Conservation (phyloP, 2,797 vertebrate species). For the Brachyrhaphis roseni region DNA sequence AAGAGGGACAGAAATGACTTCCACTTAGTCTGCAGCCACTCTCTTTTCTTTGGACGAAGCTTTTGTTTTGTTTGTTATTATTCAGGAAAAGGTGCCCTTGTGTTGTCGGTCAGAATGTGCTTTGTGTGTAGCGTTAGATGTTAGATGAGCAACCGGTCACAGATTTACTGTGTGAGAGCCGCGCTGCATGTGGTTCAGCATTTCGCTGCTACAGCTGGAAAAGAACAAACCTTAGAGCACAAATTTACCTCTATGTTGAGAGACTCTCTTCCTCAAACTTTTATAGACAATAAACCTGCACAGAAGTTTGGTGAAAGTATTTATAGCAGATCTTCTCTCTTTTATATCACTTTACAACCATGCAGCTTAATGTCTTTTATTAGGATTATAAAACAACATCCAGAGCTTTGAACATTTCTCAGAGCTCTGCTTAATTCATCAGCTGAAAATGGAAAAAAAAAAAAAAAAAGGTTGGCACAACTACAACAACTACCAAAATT, state of each 20-base stretch:
- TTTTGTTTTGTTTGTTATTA: neutral
- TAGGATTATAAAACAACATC: neutral
- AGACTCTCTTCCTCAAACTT: neutral
- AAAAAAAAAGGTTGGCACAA: no score
- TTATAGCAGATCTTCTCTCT: neutral
- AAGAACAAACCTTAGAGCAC: neutral
- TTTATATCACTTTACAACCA: neutral
- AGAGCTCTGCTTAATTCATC: neutral
- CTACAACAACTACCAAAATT: no score
- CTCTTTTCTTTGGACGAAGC: neutral
- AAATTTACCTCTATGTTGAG: neutral
- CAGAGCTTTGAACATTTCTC: neutral
- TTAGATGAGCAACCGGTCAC: neutral
- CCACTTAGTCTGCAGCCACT: slow-evolving; percentile 6
- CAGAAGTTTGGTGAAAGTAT: neutral
- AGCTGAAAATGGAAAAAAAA: neutral
- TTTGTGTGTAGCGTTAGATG: neutral
- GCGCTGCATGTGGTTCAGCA: neutral
- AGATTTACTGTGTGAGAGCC: neutral
- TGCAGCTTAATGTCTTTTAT: neutral
- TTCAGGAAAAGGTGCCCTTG: neutral
- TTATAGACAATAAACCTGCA: neutral
- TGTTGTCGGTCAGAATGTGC: neutral
- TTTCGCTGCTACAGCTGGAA: neutral
- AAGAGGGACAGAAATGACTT: neutral